Base-by-base conservation (phyloP, 1,140 invertebrate species). In the Heliconius eleuchia region DNA sequence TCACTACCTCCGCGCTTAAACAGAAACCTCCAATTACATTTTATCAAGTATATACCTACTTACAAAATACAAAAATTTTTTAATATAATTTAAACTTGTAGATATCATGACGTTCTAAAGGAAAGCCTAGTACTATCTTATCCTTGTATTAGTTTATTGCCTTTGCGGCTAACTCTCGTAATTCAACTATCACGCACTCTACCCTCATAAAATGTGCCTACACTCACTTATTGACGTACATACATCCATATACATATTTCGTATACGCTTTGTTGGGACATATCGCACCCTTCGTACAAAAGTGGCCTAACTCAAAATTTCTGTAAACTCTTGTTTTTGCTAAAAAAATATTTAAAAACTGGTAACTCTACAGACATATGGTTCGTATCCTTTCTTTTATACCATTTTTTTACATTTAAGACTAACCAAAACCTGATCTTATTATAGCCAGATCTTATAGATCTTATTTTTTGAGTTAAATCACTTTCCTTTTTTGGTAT, bases 201-300 rank as follows among this genome's bases (percentile, higher is more conserved):
- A 60, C 74, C 60, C 74, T 76, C 74, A 42, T 76, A 76, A 76
- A 76, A 27, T 76, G 60, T 76, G 74, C 74, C 74, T 66, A 71
- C 74, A 76, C 74, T 66, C 60, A 66, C 60, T 66, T 66, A 30
- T 66, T 30, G 60, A 66, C 60, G 3, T 30, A 66, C 27, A 6
- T 66, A 57, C 55, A n/a, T 4, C 4, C 52, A 8, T 19, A 55
- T 19, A 9, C 23, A 57, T 23, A 23, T 57, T 57, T 23, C 23
- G 19, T 57, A 23, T 57, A 57, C 23, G 2, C 8, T 11, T 46
- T 34, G 30, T 34, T 42, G 42, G 42, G 42, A 8, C 3, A 42
- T 42, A 42, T 42, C 11, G 42, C 42, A 42, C 42, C 11, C 11
- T 42, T 42, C 4, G 11, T 42, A 13, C 11, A 55, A 55, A 19